Base-by-base conservation (phyloP, 2,888 invertebrate species). In the Acrobasis consociella region DNA sequence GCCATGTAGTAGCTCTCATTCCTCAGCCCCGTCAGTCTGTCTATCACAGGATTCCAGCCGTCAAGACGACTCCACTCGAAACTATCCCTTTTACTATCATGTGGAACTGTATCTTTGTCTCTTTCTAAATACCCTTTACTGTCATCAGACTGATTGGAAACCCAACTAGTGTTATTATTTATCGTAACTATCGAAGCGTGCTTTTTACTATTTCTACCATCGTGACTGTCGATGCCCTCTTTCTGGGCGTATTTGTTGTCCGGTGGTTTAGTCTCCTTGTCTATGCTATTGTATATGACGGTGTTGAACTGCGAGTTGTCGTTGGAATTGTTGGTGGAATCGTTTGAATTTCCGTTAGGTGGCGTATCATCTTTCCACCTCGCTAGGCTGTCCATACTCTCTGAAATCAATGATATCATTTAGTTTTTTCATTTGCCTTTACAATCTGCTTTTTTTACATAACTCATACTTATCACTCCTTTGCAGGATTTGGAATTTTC, bases 1-100 rank as follows among this genome's bases (percentile, higher is more conserved):
- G 97, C 97, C 93, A 97, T 95, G 77, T 97, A 98, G 80, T 98
- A 98, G 78, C 98, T 98, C 82, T 98, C 98, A 78, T 98, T 98
- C 64, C 98, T 93, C 64, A 98, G 82, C 13, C 95, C 94, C 59
- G 97, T 97, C 77, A 98, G 91, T 78, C 97, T 93, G 81, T 98
- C 98, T 77, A 98, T 95, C 65, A 98, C 97, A 67, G 98, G 97
- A 87, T 98, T 98, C 95, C 96, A 95, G 0, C 95, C 95, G 62
- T 95, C 95, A 69, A 95, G 80, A 2, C 94, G 85, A 69, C 94
- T 94, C 81, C 94, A 89, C 72, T 94, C 94, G 64, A 94, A 93
- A 74, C 93, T 94, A 65, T 93, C 93, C 70, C 93, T 77, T 72
- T 93, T 93, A 58, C 69, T 86, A 73, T 91, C 92, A 66, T 86